phyloP scores from a whole-genome alignment of 2,797 vertebrate genomes.

The Stomatorhinus walkeri region DNA sequence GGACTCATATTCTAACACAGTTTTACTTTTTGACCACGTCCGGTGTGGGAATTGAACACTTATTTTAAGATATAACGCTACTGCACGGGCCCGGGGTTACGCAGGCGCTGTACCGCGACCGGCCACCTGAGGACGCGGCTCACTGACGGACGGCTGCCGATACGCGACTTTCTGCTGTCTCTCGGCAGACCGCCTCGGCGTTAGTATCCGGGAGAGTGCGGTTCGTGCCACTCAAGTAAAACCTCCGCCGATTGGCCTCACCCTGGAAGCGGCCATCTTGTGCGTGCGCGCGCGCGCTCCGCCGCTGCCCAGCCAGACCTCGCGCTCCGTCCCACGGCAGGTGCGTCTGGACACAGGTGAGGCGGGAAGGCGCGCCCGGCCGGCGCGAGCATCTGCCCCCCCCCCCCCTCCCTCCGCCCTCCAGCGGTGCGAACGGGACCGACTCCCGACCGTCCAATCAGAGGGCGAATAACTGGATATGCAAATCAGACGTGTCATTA shows the following conservation, averaged over 20 bases:
- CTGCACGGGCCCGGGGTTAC: not conserved
- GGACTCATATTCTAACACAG: not conserved
- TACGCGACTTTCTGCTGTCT: conserved; percentile 18
- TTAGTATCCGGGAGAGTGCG: conserved; percentile 37
- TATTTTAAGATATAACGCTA: not conserved
- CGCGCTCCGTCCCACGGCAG: not conserved
- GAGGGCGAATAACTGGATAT: conserved; percentile 52
- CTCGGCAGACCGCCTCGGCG: conserved; percentile 35
- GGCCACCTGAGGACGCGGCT: conserved; percentile 49
- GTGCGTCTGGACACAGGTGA: not conserved
- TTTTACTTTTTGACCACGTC: not conserved
- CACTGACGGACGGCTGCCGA: conserved; percentile 21
- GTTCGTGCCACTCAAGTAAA: conserved; percentile 54
- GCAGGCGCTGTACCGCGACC: conserved; percentile 31
- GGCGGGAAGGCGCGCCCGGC: not conserved
- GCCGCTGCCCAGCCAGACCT: conserved; percentile 35
- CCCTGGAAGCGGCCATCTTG: conserved; percentile 66
- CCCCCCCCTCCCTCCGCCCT: not conserved
- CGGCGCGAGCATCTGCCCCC: not conserved
- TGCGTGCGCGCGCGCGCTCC: conserved; percentile 48
- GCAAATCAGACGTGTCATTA: conserved; percentile 59
- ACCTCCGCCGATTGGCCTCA: conserved; percentile 59
- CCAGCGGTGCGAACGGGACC: not conserved
- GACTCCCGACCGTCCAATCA: conserved; percentile 54
- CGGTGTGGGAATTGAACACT: not conserved